Evolutionary conservation across 2,797 vertebrate genomes (phyloP).

Genomic region (Rhinoraja longicauda): DNA sequence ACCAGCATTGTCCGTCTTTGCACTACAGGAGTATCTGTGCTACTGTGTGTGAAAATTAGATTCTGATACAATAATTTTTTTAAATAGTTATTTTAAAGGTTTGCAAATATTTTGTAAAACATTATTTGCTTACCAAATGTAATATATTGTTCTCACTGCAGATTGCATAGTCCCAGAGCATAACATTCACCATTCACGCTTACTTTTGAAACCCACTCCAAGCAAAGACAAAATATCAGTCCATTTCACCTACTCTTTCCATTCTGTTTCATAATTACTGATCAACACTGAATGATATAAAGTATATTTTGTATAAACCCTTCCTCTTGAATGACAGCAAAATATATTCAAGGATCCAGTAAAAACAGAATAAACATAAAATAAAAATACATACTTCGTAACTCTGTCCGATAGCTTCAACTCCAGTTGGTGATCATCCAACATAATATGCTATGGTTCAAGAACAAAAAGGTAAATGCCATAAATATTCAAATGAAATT

Average conservation of each 20-base stretch:
- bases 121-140: neutral
- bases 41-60: too few relatives aligned
- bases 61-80: too few relatives aligned
- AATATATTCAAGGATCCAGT: neutral
- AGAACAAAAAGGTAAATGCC: slow-evolving; percentile 18
- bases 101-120: neutral
- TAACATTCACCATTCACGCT: neutral
- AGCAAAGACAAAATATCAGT: neutral
- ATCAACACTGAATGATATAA: neutral
- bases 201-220: neutral
- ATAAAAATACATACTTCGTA: slow-evolving; percentile 62
- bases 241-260: neutral
- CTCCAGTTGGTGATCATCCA: slow-evolving; percentile 82
- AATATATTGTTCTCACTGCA: neutral
- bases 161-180: neutral
- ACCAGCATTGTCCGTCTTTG: neutral
- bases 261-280: neutral
- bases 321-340: neutral
- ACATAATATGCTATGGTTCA: slow-evolving; percentile 63
- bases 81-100: neutral
- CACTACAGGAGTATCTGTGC: neutral
- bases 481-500: neutral
- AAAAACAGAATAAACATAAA: neutral
- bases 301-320: neutral
- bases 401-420: slow-evolving; percentile 85